Percentiles rank a stretch among this genome's conserved stretches.
These are phyloP conservation scores for Metellina segmentata DNA, from an alignment of 2,888 invertebrate genomes.

Conservation along the genomic window DNA sequence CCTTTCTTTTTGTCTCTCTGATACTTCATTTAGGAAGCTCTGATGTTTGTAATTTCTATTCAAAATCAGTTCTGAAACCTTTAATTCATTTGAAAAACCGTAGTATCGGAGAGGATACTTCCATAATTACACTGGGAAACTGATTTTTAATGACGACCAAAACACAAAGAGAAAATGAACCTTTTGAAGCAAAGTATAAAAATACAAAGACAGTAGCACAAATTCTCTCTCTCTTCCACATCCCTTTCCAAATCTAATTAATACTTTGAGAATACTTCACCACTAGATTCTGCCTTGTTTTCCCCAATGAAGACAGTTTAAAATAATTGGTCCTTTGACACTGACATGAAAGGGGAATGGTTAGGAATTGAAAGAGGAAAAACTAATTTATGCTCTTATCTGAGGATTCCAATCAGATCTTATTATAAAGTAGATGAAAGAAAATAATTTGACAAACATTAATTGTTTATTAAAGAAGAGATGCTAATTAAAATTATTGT, in stretches of 20 bases:
- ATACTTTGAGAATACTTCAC: slow-evolving; percentile 12
- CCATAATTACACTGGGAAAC: too few species aligned
- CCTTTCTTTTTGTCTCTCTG: too few species aligned
- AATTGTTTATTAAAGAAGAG: too few species aligned
- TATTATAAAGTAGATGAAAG: too few species aligned
- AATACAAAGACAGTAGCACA: background rate
- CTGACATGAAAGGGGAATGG: background rate
- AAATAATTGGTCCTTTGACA: slow-evolving; percentile 22
- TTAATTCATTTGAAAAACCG: too few species aligned
- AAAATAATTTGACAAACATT: too few species aligned
- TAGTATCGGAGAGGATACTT: too few species aligned
- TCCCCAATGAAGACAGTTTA: background rate
- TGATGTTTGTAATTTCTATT: too few species aligned
- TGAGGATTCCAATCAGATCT: background rate
- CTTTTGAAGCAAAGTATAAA: slow-evolving; percentile 1
- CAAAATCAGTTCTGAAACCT: too few species aligned
- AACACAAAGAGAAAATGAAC: background rate
- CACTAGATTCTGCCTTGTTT: background rate
- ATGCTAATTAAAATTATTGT: too few species aligned
- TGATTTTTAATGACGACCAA: background rate
- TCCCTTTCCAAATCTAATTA: slow-evolving; percentile 27
- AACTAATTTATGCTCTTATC: background rate
- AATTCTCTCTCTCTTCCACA: background rate
- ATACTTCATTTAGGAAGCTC: too few species aligned
- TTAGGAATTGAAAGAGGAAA: background rate